Evolutionary conservation across 2,113 vertebrate genomes (phyloP).

Genomic region (human): GRCh38 chr1:56320001-56320500

Average conservation of each 20-base stretch:
- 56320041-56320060: neutral
- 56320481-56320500: neutral
- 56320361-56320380: neutral
- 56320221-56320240: conserved; percentile 9
- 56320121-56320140: conserved; percentile 32
- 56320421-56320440: neutral
- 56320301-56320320: neutral
- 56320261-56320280: neutral
- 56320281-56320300: neutral
- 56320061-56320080: neutral
- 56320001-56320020: conserved; percentile 6
- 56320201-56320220: conserved; percentile 60
- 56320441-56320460: neutral
- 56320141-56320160: conserved; percentile 57
- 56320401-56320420: neutral
- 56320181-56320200: conserved; percentile 47
- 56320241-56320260: neutral
- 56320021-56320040: neutral
- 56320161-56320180: conserved; percentile 71
- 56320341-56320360: neutral
- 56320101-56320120: conserved; percentile 53
- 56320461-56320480: neutral
- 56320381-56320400: neutral
- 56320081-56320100: conserved; percentile 36
- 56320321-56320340: neutral